phyloP scores from a whole-genome alignment of 2,113 vertebrate genomes.

The Beaufortia kweichowensis region DNA sequence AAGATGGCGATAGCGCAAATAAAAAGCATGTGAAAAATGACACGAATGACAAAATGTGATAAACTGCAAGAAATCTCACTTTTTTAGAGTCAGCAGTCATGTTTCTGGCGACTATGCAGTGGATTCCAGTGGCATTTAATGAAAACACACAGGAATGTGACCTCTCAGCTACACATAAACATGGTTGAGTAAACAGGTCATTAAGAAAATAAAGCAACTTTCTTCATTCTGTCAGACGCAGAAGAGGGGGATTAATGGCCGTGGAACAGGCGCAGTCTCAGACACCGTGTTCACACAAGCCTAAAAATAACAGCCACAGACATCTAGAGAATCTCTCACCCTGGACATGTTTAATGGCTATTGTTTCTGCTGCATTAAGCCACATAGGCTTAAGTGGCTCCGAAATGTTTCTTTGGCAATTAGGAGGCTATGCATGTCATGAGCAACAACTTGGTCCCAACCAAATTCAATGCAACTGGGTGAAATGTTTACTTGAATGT shows the following conservation, averaged over 20 bases:
- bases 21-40: too few relatives aligned
- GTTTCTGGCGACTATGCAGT: constrained; percentile 4
- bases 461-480: not conserved
- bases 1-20: too few relatives aligned
- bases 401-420: constrained; percentile 27
- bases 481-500: not conserved
- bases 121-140: constrained; percentile 29
- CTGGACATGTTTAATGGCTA: constrained; percentile 38
- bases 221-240: constrained; percentile 32
- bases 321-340: constrained; percentile 42
- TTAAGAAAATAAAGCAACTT: constrained; percentile 46
- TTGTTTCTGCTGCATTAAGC: constrained; percentile 35
- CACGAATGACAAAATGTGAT: not conserved
- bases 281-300: constrained; percentile 14
- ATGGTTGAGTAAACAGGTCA: constrained; percentile 45
- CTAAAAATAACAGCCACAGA: constrained; percentile 43
- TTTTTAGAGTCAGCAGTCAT: not conserved
- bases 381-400: constrained; percentile 28
- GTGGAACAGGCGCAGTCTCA: constrained; percentile 1
- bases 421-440: constrained; percentile 18
- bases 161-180: constrained; percentile 24
- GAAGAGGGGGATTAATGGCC: constrained; percentile 43
- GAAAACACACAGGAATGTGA: constrained; percentile 34
- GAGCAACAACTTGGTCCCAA: constrained; percentile 12
- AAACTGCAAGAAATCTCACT: not conserved